phyloP scores from a whole-genome alignment of 2,888 invertebrate species.

The Amphiduros pacificus region DNA sequence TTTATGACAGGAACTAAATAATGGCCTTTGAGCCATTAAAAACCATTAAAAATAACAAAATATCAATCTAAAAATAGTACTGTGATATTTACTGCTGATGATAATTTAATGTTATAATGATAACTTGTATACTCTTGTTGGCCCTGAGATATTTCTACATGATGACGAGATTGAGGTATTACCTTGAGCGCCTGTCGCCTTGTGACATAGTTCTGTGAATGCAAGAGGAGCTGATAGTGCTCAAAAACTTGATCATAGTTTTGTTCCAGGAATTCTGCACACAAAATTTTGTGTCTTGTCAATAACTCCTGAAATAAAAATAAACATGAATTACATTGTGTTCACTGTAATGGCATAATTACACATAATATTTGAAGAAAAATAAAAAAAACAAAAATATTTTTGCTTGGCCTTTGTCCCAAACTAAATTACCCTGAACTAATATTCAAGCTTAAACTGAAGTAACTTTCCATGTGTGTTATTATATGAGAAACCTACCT shows the following conservation, averaged over 20 bases:
- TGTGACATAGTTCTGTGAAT: conserved; percentile 99
- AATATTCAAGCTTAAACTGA: no score
- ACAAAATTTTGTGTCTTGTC: conserved; percentile 71
- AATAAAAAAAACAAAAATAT: neutral
- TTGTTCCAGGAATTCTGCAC: conserved; percentile 97
- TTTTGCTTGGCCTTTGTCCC: neutral
- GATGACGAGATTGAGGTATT: no score
- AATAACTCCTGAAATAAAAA: conserved; percentile 60
- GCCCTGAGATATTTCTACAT: no score
- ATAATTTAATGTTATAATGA: no score
- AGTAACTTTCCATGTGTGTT: no score
- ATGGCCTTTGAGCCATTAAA: neutral
- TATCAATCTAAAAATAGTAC: neutral
- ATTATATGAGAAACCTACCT: conserved; percentile 69
- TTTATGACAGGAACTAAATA: neutral
- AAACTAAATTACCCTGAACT: neutral
- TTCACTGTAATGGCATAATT: neutral
- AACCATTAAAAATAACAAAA: neutral
- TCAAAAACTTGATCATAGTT: conserved; percentile 99
- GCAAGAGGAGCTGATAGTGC: conserved; percentile 94
- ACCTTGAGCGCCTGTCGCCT: conserved; percentile 94
- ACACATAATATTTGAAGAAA: neutral
- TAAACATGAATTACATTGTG: neutral
- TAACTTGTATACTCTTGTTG: no score
- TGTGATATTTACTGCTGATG: neutral